These are phyloP conservation scores for Tupaia tana DNA, from an alignment of 2,113 vertebrate genomes.

Conservation along the genomic window DNA sequence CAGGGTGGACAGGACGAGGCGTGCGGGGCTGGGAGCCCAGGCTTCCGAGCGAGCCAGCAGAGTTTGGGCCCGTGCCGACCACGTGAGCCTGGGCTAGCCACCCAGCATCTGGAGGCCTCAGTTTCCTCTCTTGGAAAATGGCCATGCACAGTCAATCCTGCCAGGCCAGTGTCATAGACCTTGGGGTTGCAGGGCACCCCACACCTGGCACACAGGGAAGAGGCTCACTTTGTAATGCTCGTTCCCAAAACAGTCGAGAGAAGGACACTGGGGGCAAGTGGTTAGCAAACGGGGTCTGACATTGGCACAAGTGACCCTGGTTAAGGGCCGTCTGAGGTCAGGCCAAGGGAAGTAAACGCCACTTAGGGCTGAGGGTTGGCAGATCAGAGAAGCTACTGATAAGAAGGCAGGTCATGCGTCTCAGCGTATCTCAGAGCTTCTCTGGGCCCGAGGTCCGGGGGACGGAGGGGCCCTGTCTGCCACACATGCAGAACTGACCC, in stretches of 20 bases:
- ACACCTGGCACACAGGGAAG: fast-evolving
- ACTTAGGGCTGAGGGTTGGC: neutral
- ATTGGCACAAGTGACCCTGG: neutral
- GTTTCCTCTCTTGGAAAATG: neutral
- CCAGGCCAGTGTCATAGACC: fast-evolving
- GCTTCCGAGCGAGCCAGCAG: neutral
- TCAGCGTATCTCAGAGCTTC: neutral
- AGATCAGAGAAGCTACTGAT: neutral
- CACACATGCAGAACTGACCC: fast-evolving
- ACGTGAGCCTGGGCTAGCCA: fast-evolving
- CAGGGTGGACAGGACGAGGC: too few species aligned
- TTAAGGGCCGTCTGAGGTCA: neutral
- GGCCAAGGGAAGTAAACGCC: neutral
- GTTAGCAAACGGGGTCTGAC: neutral
- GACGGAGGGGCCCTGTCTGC: neutral
- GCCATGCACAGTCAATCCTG: fast-evolving
- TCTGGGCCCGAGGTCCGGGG: neutral
- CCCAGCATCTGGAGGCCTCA: fast-evolving
- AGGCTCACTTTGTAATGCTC: fast-evolving
- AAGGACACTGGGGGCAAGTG: neutral
- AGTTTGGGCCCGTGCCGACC: too few species aligned
- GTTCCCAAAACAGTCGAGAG: fast-evolving
- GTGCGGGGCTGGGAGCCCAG: fast-evolving
- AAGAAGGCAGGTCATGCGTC: neutral
- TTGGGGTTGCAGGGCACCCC: fast-evolving